Evolutionary conservation across 2,113 vertebrate species (phyloP).

Genomic region (Alethe castanea): DNA sequence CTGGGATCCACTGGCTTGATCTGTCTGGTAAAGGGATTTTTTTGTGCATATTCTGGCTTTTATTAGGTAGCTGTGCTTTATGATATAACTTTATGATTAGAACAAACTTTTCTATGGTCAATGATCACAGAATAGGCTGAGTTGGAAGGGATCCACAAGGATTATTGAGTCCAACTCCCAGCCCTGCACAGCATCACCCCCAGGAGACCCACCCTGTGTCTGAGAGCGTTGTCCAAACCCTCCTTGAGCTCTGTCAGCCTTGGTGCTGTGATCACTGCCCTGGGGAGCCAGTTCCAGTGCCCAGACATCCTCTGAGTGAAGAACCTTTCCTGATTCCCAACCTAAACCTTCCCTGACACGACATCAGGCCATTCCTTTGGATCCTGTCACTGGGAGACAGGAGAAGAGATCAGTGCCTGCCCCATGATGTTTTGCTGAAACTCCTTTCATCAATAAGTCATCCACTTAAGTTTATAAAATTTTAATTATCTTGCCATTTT

Average conservation of each 20-base stretch:
- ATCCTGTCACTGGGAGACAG: not conserved
- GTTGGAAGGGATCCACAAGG: not conserved
- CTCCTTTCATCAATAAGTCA: not conserved
- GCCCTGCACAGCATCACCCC: not conserved
- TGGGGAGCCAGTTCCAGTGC: not conserved
- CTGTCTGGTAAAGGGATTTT: not conserved
- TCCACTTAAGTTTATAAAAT: not conserved
- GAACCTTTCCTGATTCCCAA: not conserved
- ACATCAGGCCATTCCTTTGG: rapidly evolving
- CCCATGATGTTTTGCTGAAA: not conserved
- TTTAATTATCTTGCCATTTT: not conserved
- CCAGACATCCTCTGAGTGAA: rapidly evolving
- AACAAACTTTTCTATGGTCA: not conserved
- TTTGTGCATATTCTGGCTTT: not conserved
- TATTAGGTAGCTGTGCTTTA: not conserved
- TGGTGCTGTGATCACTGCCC: not conserved
- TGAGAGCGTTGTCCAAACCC: not conserved
- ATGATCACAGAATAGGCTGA: not conserved
- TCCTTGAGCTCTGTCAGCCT: not conserved
- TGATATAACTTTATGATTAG: not conserved
- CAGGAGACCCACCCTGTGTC: not conserved
- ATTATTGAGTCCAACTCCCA: not conserved
- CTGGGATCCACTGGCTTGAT: not conserved
- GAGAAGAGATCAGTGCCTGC: not conserved
- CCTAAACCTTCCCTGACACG: not conserved